Evolutionary conservation across 2,113 vertebrate genomes (phyloP), one percentile per base, ranked within the genome.

Genomic region (Acrocephalus kingi): DNA sequence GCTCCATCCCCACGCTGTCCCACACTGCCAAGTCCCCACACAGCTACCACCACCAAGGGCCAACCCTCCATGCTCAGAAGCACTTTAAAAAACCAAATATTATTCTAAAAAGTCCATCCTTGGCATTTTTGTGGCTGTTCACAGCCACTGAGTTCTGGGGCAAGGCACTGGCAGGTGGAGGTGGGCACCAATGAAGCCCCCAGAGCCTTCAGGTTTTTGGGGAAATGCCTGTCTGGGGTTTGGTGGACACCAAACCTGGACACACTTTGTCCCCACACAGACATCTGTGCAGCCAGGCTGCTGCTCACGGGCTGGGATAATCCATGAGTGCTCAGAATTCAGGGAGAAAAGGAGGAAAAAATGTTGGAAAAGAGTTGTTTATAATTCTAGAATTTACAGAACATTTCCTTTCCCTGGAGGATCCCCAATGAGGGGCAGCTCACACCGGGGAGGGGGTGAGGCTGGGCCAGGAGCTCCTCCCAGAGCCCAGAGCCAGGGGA

Each of bases 261-360:
- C 15, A 3, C 2, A 2, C 0, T 0, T 1, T 25, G 46, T 51
- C 55, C 61, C 39, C 61, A 39, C 27, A 7, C 0, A 2, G 67
- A 18, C 15, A 0, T 3, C 35, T 18, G 27, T 4, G 6, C 35
- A 35, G 35, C 35, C 35, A 31, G 41, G 72, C 56, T 51, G 88
- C 88, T 51, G 30, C 75, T 66, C 81, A 4, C 19, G 3, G 8
- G 31, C 31, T 58, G 63, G 2, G 28, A 35, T 9, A 10, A 84
- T 6, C 46, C 11, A 8, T 0, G 0, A 20, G 13, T 1, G 22
- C 1, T 31, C 28, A 11, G 28, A 46, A 39, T 55, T 46, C 1
- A 31, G 43, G 27, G 63, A 41, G 59, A 18, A 69, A 55, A 46
- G 39, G 16, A n/a, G 27, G n/a, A 3, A 48, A 4, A 51, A 71